A percentile compares a stretch with the other conserved stretches of the same genome.
phyloP scores from a whole-genome alignment of 64 coral and sea anemone genomes.

The Pachyseris speciosa region DNA sequence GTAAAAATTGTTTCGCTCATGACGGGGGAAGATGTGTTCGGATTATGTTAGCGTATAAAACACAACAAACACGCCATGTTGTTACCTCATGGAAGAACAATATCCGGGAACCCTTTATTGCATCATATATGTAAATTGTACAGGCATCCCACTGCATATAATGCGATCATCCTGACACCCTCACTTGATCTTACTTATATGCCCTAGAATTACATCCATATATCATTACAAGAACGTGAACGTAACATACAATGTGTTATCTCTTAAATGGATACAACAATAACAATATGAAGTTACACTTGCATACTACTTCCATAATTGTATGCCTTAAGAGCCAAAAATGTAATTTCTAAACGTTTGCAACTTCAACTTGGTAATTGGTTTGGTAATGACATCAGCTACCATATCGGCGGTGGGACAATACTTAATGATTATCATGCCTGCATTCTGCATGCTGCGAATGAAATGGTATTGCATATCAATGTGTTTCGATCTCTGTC shows the following conservation, averaged over 20 bases:
- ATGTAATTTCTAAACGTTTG: slow-evolving; percentile 21
- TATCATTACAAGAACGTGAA: neutral
- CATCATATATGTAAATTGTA: neutral
- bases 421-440: slow-evolving; percentile 5
- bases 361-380: slow-evolving; percentile 39
- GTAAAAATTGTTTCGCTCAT: neutral
- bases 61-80: too few species aligned
- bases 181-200: neutral
- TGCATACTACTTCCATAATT: neutral
- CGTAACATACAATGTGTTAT: neutral
- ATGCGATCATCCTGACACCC: neutral
- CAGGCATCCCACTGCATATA: neutral
- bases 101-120: neutral
- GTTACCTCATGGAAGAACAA: neutral
- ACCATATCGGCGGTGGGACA: slow-evolving; percentile 32
- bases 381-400: slow-evolving; percentile 48
- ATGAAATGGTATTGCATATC: slow-evolving; percentile 54
- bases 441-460: neutral
- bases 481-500: slow-evolving; percentile 45
- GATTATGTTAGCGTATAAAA: too few species aligned
- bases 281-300: neutral
- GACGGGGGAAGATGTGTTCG: too few species aligned
- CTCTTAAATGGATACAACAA: neutral
- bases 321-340: neutral
- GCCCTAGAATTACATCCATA: neutral